Conservation (phyloP, 2,113 vertebrate species). For the Antechinus flavipes region DNA sequence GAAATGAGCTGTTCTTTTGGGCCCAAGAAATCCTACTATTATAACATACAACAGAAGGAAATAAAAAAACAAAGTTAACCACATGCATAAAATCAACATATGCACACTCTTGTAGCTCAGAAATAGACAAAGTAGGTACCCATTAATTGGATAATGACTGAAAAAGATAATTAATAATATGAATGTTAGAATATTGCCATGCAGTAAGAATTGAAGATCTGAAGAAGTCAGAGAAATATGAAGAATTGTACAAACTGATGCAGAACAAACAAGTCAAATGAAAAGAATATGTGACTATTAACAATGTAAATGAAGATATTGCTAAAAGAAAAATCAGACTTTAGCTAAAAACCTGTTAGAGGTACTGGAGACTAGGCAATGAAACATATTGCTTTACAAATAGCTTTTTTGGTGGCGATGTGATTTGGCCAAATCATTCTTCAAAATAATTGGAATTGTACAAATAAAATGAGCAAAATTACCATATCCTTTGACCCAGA, state of each 20-base stretch:
- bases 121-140: neutral
- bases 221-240: neutral
- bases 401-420: neutral
- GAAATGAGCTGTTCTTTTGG: neutral
- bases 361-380: neutral
- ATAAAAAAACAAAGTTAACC: neutral
- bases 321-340: neutral
- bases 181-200: neutral
- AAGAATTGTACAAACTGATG: neutral
- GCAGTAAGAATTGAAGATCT: neutral
- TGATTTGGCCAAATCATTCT: neutral
- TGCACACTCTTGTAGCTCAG: neutral
- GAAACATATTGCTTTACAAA: neutral
- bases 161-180: neutral
- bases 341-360: neutral
- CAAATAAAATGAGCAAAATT: neutral
- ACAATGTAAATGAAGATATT: neutral
- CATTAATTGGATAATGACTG: neutral
- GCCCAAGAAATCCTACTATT: neutral
- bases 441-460: neutral
- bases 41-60: neutral
- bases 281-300: neutral
- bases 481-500: neutral
- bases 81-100: neutral
- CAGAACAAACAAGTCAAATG: neutral